Conservation (phyloP, 37 sponge, comb jelly and placozoan genomes). For the Amphimedon queenslandica region DNA sequence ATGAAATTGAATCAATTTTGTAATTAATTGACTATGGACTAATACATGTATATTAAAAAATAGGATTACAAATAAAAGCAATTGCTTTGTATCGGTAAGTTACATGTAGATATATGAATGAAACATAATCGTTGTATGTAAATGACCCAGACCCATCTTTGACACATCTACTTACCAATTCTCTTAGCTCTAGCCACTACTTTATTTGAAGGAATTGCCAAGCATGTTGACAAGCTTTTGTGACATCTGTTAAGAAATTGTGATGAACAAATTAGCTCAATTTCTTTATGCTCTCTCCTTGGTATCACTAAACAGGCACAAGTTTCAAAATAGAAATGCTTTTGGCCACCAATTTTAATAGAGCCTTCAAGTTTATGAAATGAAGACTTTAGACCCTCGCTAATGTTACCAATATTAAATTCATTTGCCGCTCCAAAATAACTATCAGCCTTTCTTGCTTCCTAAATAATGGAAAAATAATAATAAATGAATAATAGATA, state of each 20-base stretch:
- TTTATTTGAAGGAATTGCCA: constrained; percentile 53
- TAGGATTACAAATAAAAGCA: too few species aligned
- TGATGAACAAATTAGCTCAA: constrained; percentile 48
- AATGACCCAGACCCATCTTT: too few species aligned
- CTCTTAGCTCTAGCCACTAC: constrained; percentile 31
- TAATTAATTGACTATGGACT: too few species aligned
- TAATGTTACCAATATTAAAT: constrained; percentile 14
- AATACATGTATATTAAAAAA: too few species aligned
- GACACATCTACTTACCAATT: constrained; percentile 33
- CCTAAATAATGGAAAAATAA: constrained; percentile 13
- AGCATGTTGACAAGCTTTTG: constrained; percentile 16
- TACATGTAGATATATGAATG: too few species aligned
- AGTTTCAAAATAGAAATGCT: constrained; percentile 72
- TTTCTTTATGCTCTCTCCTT: constrained; percentile 32
- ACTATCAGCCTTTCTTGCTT: constrained; percentile 41
- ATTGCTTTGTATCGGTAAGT: too few species aligned
- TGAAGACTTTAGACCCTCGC: constrained; percentile 8
- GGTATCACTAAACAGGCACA: constrained; percentile 41
- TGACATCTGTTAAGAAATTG: constrained; percentile 28
- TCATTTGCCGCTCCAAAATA: background rate
- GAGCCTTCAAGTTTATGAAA: constrained; percentile 29
- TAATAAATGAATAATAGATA: background rate
- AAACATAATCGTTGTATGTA: too few species aligned
- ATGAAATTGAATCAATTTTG: too few species aligned
- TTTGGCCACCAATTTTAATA: constrained; percentile 51